Conservation (phyloP, 30 jellyfish, hydroid and myxozoan genomes). For the Clytia hemisphaerica region DNA sequence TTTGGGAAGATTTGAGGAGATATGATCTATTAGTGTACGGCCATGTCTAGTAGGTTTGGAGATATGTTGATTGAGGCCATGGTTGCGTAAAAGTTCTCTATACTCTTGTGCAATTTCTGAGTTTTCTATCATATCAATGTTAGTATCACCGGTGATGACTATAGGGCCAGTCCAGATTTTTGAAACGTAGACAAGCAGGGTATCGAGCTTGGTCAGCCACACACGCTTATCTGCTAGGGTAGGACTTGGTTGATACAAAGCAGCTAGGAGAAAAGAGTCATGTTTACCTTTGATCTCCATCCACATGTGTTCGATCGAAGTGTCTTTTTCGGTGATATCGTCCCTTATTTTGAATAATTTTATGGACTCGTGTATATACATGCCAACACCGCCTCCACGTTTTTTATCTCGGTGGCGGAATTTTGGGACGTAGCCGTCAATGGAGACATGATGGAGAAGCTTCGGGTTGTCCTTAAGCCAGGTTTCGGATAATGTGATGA, state of each 20-base stretch:
- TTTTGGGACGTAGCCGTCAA: constrained; percentile 40
- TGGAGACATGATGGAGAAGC: constrained; percentile 32
- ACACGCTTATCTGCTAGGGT: background rate
- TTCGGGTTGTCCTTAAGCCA: constrained; percentile 62
- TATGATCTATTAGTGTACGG: too few species aligned
- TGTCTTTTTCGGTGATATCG: constrained; percentile 20
- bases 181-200: background rate
- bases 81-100: background rate
- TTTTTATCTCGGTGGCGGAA: constrained; percentile 36
- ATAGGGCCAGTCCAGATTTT: constrained; percentile 1
- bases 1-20: too few species aligned
- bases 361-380: constrained; percentile 23
- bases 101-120: constrained; percentile 10
- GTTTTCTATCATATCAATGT: background rate
- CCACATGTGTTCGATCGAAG: constrained; percentile 37
- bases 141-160: constrained; percentile 15
- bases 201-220: background rate
- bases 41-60: constrained; percentile 40
- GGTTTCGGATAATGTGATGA: constrained; percentile 64
- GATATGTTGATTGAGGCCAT: constrained; percentile 18
- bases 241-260: constrained; percentile 30
- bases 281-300: constrained; percentile 36
- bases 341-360: constrained; percentile 8
- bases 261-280: constrained; percentile 34
- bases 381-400: constrained; percentile 48